Percentiles rank a stretch among this genome's conserved stretches.
These are phyloP conservation scores for Tipula confusa DNA, from an alignment of 2,888 invertebrate genomes.

Conservation along the genomic window DNA sequence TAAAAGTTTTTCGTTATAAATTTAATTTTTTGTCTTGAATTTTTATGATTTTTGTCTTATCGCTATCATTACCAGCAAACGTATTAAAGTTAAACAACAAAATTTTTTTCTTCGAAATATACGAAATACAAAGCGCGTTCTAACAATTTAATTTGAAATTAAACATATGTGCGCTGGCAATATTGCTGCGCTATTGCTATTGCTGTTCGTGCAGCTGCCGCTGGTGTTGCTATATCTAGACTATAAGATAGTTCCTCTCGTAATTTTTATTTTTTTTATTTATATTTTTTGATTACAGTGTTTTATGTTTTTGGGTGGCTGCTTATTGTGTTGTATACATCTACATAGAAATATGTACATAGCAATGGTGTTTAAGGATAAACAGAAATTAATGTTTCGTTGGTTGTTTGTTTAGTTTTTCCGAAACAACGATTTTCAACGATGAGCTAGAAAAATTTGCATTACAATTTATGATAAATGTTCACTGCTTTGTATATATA, in stretches of 20 bases:
- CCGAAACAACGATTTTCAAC: neutral
- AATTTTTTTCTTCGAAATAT: neutral
- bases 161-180: neutral
- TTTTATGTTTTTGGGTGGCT: neutral
- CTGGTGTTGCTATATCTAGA: too few species aligned
- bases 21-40: neutral
- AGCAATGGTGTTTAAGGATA: neutral
- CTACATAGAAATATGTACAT: neutral
- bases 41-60: constrained; percentile 21
- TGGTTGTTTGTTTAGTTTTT: neutral
- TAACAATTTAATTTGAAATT: constrained; percentile 1
- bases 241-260: neutral
- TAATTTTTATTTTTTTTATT: neutral
- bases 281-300: neutral
- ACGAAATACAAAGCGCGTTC: neutral
- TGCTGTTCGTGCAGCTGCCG: neutral
- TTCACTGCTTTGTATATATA: neutral
- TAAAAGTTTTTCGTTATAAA: neutral
- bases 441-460: neutral
- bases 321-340: neutral
- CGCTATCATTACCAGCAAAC: neutral
- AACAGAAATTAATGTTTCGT: neutral
- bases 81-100: neutral
- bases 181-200: neutral
- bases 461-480: neutral